Base-by-base conservation (phyloP, 2,888 invertebrate species). In the Conops quadrifasciatus region DNA sequence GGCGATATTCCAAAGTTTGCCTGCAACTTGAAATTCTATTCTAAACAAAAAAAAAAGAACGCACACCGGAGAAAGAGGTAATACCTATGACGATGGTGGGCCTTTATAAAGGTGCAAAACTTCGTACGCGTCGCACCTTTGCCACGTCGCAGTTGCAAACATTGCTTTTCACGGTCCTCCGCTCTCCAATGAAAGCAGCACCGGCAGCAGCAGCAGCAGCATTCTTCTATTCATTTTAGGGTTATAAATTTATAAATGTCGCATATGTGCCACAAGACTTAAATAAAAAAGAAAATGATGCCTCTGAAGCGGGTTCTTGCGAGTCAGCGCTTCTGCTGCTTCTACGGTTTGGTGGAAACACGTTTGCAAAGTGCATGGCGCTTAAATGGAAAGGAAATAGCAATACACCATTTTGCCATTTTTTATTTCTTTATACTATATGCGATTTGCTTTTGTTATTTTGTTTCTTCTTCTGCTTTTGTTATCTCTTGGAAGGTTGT, bases 211-310 rank as follows among this genome's bases (percentile, higher is more conserved):
- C 36, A 36, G 9, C 9, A 4, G 36, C 36, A 4, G 21, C 36
- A 45, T 63, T 63, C 56, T 51, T 70, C 9, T 19, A 5, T 70
- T 63, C 43, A 30, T 63, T 70, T 62, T 60, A 51, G 47, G 73
- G 75, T 74, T 73, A 76, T 76, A 76, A 76, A 74, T 76, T 76
- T 76, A 76, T 76, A 76, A 76, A 76, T 76, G 75, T 76, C 75
- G 75, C 75, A 76, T 76, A 76, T 76, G 75, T 76, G 75, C 74
- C 75, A 74, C 72, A 72, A 66, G 51, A 66, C 66, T 66, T 56
- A 36, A 36, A 36, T 36, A 36, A 66, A 66, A 53, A 16, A 56
- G 66, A 66, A 36, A 66, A 28, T 66, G 66, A 56, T 56, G 53
- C 30, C 56, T 28, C 11, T 36, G 19, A 30, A 53, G 66, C 7